Evolutionary conservation across 2,113 vertebrate genomes (phyloP).

Genomic region (Synchiropus splendidus): DNA sequence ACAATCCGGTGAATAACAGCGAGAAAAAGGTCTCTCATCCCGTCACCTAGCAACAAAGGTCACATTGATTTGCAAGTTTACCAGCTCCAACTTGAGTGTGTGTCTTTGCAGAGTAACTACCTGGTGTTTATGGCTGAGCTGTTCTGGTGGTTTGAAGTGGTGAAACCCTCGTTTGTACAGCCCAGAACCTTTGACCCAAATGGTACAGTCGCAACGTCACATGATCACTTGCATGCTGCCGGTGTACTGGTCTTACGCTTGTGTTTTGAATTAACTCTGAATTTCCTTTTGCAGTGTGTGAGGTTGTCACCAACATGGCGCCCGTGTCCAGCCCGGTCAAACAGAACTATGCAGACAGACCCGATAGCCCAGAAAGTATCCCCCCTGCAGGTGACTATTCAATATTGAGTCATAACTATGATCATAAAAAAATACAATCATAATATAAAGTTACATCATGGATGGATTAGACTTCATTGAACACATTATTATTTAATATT

Average conservation of each 20-base stretch:
- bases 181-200: constrained; percentile 74
- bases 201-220: constrained; percentile 54
- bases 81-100: neutral
- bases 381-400: constrained; percentile 31
- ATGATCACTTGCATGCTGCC: neutral
- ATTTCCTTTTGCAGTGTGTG: constrained; percentile 24
- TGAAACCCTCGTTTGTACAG: constrained; percentile 91
- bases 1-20: no score
- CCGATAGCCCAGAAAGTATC: constrained; percentile 36
- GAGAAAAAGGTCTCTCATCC: no score
- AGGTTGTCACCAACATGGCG: constrained; percentile 33
- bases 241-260: neutral
- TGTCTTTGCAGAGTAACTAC: constrained; percentile 82
- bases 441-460: no score
- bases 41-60: constrained; percentile 41
- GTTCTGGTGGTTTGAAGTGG: constrained; percentile 99
- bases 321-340: constrained; percentile 55
- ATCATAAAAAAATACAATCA: neutral
- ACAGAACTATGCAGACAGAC: constrained; percentile 43
- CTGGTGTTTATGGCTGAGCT: constrained; percentile 98
- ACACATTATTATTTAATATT: no score
- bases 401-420: neutral
- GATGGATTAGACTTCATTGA: no score
- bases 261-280: neutral
- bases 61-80: constrained; percentile 13